These are phyloP conservation scores for Bradypodion pumilum DNA, from an alignment of 2,797 vertebrate genomes.

Conservation along the genomic window DNA sequence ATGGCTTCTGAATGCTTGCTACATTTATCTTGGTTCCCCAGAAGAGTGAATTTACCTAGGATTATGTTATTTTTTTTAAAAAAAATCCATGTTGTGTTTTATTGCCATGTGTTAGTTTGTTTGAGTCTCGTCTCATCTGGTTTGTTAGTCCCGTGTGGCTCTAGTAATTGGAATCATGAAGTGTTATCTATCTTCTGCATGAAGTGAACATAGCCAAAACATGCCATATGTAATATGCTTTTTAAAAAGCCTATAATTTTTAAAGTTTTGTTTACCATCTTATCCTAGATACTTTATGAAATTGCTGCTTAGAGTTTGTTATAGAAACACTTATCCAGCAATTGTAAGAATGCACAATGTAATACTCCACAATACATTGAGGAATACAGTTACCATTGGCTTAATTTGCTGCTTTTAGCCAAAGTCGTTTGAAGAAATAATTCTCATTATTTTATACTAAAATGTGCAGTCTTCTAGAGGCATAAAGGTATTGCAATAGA, in stretches of 20 bases:
- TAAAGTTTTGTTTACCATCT: neutral
- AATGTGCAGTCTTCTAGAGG: neutral
- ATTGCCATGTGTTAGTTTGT: constrained; percentile 62
- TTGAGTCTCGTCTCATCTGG: constrained; percentile 62
- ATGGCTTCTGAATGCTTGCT: constrained; percentile 69
- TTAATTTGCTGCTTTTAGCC: neutral
- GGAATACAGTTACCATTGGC: neutral
- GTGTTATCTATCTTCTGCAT: constrained; percentile 19
- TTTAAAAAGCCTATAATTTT: neutral
- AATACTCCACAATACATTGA: neutral
- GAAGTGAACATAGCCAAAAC: neutral
- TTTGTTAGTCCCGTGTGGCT: constrained; percentile 61
- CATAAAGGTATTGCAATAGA: neutral
- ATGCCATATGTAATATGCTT: neutral
- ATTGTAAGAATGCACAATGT: neutral
- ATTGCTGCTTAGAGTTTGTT: constrained; percentile 8
- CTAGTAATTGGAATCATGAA: constrained; percentile 46
- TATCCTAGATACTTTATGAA: accelerated
- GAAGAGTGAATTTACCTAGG: constrained; percentile 60
- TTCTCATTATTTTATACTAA: constrained; percentile 3
- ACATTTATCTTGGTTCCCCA: constrained; percentile 60
- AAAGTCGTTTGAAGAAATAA: neutral
- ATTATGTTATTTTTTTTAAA: constrained; percentile 23
- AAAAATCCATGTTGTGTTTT: constrained; percentile 55
- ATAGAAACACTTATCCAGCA: neutral